Base-by-base conservation (phyloP, 2,888 invertebrate genomes). In the Frankliniella fusca region DNA sequence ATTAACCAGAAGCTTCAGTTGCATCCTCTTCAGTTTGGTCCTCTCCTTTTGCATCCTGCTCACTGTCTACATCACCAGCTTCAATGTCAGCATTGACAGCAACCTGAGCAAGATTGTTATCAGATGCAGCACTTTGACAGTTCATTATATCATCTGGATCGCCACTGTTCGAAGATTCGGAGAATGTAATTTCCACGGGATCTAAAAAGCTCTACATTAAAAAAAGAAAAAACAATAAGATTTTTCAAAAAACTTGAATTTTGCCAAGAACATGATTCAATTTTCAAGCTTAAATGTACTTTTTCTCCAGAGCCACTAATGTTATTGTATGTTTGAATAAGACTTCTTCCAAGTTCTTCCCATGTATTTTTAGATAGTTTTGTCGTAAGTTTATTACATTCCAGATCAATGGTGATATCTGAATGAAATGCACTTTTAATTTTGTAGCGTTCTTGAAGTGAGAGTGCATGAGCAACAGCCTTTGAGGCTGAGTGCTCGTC, bases 331-430 rank as follows among this genome's bases (percentile, higher is more conserved):
- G 27, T 27, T 27, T 76, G 23, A 12, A 76, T 9, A 8, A 76
- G 27, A 8, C 27, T 23, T 23, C 27, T 76, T 0, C 70, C 70
- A 27, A 76, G 70, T 27, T 76, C 70, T 27, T 76, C 70, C 70
- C 70, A 76, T 12, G 70, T 76, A 23, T 76, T 76, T 11, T 11
- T 27, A 27, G 12, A 27, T 1, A 76, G 70, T 9, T 8, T 76
- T 11, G 27, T 23, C 23, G 70, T 27, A 76, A 76, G 12, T 12
- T 23, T 76, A 27, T 12, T 27, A 12, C 70, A 23, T 27, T 76
- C 87, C 88, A 87, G 87, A 89, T 87, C 87, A 89, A 86, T 0
- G 18, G n/a, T 9, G 27, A 27, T 23, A 27, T 27, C 70, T 10
- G 70, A 76, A 20, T 61, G 61, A n/a, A 61, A 61, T 15, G 15